Evolutionary conservation across 2,888 invertebrate genomes (phyloP), one percentile per base, ranked within the genome.

Genomic region (Andrena hattorfiana): DNA sequence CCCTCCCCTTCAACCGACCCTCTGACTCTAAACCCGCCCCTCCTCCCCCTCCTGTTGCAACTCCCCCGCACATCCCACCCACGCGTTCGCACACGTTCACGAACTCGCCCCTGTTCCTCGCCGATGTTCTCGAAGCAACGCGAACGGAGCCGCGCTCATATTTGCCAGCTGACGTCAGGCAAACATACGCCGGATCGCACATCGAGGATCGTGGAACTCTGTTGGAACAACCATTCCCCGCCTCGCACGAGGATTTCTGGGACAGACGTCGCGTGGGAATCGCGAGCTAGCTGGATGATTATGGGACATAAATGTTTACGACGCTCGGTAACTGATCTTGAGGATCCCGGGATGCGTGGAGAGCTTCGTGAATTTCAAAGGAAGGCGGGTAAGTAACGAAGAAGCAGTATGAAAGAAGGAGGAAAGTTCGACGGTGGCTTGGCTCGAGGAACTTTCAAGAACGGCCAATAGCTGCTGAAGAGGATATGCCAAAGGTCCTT

Each of bases 21-120:
- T 20, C 32, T 10, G 32, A 8, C n/a, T 8, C 62, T n/a, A 13
- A 32, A 16, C 23, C 32, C 49, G 8, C 10, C 2, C 51, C 28
- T 10, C 51, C 26, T 23, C 16, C 32, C 20, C n/a, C 26, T 30
- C 13, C 51, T 26, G 80, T 62, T 71, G 70, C 70, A 42, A 78
- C 78, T 8, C 78, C 78, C 78, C 67, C 78, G 62, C 77, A 42
- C 13, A 7, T 20, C 13, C 68, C n/a, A 51, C 75, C 75, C 68
- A 75, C 75, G 75, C 68, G 62, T 28, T 60, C n/a, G n/a, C 68
- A 75, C 68, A 68, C 68, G 60, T 28, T 59, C 16, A 7, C 30
- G 30, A 16, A 10, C 32, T 62, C 62, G 28, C 28, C 20, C 13
- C 20, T 32, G 30, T 20, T n/a, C 28, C 63, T 56, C 30, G 26